Evolutionary conservation across 2,113 vertebrate genomes (phyloP).

Genomic region (Casuarius casuarius): DNA sequence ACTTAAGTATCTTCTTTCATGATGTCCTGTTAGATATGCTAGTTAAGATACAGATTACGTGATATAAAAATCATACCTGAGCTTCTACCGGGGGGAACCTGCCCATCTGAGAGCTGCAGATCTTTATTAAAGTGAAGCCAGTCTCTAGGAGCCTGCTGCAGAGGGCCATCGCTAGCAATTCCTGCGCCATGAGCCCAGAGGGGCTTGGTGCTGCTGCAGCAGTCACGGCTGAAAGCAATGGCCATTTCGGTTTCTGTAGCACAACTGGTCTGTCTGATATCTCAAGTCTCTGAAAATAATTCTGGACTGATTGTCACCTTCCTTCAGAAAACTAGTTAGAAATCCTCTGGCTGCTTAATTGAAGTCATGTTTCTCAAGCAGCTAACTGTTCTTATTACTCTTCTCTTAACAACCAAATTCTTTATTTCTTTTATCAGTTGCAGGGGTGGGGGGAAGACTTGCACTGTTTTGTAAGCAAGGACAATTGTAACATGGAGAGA

Average conservation of each 20-base stretch:
- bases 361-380: not conserved
- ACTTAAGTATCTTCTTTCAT: not conserved
- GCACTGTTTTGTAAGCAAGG: not conserved
- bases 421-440: not conserved
- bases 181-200: accelerated
- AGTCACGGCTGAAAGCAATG: not conserved
- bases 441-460: not conserved
- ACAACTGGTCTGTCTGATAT: not conserved
- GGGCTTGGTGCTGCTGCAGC: not conserved
- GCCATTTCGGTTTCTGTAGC: not conserved
- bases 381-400: not conserved
- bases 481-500: not conserved
- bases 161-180: not conserved
- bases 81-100: not conserved
- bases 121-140: not conserved
- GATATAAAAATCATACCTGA: not conserved
- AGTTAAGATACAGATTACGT: not conserved
- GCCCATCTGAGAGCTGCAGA: not conserved
- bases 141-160: not conserved
- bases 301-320: not conserved
- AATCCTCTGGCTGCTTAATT: not conserved
- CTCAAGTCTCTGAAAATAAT: not conserved
- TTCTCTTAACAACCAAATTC: not conserved
- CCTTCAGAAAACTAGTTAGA: not conserved
- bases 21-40: not conserved